Evolutionary conservation across 2,888 invertebrate species (phyloP).

Genomic region (Caenorhabditis sp.): DNA sequence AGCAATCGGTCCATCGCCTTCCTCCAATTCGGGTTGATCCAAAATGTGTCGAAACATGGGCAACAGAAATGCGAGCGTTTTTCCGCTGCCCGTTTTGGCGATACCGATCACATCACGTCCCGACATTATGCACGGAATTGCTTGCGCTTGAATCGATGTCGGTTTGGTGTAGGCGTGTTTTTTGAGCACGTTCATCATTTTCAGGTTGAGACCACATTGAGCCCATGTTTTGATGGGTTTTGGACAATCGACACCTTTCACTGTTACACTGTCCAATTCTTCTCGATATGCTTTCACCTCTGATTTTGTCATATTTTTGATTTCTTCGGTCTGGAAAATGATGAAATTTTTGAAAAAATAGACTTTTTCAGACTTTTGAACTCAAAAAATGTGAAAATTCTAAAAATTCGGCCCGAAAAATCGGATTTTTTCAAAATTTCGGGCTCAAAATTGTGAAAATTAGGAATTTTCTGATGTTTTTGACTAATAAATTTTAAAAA

Average conservation of each 20-base stretch:
- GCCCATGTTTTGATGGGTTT: slow-evolving; percentile 95
- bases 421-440: too few relatives aligned
- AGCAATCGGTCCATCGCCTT: slow-evolving; percentile 94
- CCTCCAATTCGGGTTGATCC: slow-evolving; percentile 91
- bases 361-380: too few relatives aligned
- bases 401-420: too few relatives aligned
- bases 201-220: slow-evolving; percentile 95
- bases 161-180: slow-evolving; percentile 89
- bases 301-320: slow-evolving; percentile 87
- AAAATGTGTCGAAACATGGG: slow-evolving; percentile 96
- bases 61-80: slow-evolving; percentile 94
- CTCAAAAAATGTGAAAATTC: too few relatives aligned
- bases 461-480: too few relatives aligned
- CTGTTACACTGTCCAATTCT: slow-evolving; percentile 92
- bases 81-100: slow-evolving; percentile 98
- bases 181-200: slow-evolving; percentile 89
- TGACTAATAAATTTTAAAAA: too few relatives aligned
- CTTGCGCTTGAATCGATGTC: slow-evolving; percentile 97
- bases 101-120: slow-evolving; percentile 78
- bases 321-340: slow-evolving; percentile 89
- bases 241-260: slow-evolving; percentile 74
- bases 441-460: too few relatives aligned
- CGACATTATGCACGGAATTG: slow-evolving; percentile 87
- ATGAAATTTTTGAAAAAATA: too few relatives aligned
- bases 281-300: slow-evolving; percentile 73